These are phyloP conservation scores for Zeus faber DNA, from an alignment of 2,113 vertebrate genomes.

Conservation along the genomic window DNA sequence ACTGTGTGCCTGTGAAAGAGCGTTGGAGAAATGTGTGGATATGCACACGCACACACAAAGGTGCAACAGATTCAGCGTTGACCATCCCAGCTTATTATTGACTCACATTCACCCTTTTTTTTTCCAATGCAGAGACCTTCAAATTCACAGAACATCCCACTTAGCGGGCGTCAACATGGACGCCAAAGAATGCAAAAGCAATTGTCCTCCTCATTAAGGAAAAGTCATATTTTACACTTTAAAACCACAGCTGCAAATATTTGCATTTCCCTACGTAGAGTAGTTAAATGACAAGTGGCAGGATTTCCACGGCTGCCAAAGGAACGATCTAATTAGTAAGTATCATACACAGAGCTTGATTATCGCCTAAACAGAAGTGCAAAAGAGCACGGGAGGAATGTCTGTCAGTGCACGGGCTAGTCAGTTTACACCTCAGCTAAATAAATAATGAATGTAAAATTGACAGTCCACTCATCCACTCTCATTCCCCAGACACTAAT, in stretches of 20 bases:
- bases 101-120: slow-evolving; percentile 53
- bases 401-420: slow-evolving; percentile 60
- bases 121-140: slow-evolving; percentile 52
- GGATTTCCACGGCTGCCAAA: slow-evolving; percentile 42
- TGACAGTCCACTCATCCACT: slow-evolving; percentile 75
- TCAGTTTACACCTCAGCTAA: slow-evolving; percentile 70
- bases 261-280: slow-evolving; percentile 57
- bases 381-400: slow-evolving; percentile 63
- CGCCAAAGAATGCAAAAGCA: slow-evolving; percentile 55
- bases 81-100: slow-evolving; percentile 33
- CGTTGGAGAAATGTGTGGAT: not conserved
- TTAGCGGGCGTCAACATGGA: slow-evolving; percentile 54
- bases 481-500: slow-evolving; percentile 76
- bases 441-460: slow-evolving; percentile 75
- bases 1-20: not conserved
- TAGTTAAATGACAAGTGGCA: slow-evolving; percentile 69
- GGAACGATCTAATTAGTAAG: slow-evolving; percentile 69
- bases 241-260: slow-evolving; percentile 48
- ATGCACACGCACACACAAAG: slow-evolving; percentile 26
- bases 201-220: slow-evolving; percentile 62
- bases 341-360: slow-evolving; percentile 67
- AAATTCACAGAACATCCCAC: slow-evolving; percentile 66
- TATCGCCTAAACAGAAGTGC: slow-evolving; percentile 67
- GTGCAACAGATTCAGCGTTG: slow-evolving; percentile 23
- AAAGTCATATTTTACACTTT: slow-evolving; percentile 51